Evolutionary conservation across 2,888 invertebrate genomes (phyloP).

Genomic region (Lepidochrysops patricia): DNA sequence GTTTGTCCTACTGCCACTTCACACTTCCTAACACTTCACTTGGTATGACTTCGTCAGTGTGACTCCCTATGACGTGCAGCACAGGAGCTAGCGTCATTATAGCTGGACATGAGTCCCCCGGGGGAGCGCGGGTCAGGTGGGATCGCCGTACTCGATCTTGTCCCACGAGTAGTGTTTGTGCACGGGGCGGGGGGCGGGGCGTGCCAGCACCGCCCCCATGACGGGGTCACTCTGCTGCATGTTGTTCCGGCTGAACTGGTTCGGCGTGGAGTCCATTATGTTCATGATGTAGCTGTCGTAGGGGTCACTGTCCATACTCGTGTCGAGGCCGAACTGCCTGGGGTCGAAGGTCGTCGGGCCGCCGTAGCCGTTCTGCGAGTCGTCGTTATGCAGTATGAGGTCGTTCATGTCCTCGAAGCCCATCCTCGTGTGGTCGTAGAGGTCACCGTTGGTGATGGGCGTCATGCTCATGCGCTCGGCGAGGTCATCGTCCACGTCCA

Average conservation of each 20-base stretch:
- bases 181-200: conserved; percentile 77
- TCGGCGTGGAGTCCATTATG: conserved; percentile 58
- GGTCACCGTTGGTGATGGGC: conserved; percentile 54
- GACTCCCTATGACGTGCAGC: conserved; percentile 32
- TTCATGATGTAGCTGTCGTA: conserved; percentile 58
- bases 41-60: not conserved
- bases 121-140: conserved; percentile 59
- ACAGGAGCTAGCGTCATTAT: conserved; percentile 32
- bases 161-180: conserved; percentile 83
- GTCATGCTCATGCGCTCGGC: conserved; percentile 55
- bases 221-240: conserved; percentile 80
- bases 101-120: conserved; percentile 24
- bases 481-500: conserved; percentile 38
- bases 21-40: not conserved
- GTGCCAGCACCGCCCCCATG: conserved; percentile 77
- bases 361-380: conserved; percentile 40
- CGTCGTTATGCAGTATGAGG: conserved; percentile 59
- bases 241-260: conserved; percentile 63
- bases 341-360: conserved; percentile 67
- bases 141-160: conserved; percentile 82
- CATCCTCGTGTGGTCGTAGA: conserved; percentile 51
- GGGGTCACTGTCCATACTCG: conserved; percentile 67
- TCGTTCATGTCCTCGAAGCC: conserved; percentile 66
- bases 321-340: conserved; percentile 78
- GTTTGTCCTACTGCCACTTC: conserved; percentile 28